A percentile compares a stretch with the other conserved stretches of the same genome.
These are phyloP conservation scores for Oxygymnocypris stewartii DNA, from an alignment of 2,113 vertebrate species.

Conservation along the genomic window DNA sequence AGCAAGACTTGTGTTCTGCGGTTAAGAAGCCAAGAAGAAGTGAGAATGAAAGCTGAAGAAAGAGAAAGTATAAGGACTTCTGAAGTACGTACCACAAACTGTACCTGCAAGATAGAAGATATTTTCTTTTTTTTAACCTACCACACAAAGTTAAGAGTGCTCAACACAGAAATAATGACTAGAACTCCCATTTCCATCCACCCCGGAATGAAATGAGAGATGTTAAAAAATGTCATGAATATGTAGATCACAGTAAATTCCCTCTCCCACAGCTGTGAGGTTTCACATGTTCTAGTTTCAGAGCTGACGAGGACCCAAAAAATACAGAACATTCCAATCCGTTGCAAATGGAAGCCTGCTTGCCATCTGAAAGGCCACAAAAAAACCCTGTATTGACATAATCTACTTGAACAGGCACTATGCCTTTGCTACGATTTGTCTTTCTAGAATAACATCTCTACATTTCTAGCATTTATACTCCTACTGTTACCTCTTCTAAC, in stretches of 20 bases:
- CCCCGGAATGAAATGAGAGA: slow-evolving; percentile 18
- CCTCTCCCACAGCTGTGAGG: slow-evolving; percentile 28
- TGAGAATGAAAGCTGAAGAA: not conserved
- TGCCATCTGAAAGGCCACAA: not conserved
- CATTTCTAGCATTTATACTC: slow-evolving; percentile 15
- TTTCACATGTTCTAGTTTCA: slow-evolving; percentile 31
- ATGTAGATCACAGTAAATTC: slow-evolving; percentile 32
- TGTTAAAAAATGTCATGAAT: slow-evolving; percentile 33
- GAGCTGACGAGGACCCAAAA: not conserved
- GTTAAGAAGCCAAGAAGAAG: not conserved
- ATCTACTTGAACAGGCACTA: slow-evolving; percentile 10
- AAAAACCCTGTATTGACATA: not conserved
- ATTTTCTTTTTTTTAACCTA: not conserved
- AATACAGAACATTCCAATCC: slow-evolving; percentile 13
- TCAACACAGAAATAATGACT: not conserved
- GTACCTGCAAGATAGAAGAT: slow-evolving; percentile 21
- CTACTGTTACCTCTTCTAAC: slow-evolving; percentile 2
- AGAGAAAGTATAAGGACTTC: slow-evolving; percentile 11
- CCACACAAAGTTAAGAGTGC: slow-evolving; percentile 6
- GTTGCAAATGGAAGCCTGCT: slow-evolving; percentile 3
- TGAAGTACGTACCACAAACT: slow-evolving; percentile 1
- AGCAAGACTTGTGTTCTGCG: not conserved
- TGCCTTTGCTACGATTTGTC: not conserved
- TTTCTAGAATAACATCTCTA: slow-evolving; percentile 5
- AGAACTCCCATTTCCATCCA: not conserved